Conservation (phyloP, 1,140 invertebrate genomes). For the Nasonia giraulti region DNA sequence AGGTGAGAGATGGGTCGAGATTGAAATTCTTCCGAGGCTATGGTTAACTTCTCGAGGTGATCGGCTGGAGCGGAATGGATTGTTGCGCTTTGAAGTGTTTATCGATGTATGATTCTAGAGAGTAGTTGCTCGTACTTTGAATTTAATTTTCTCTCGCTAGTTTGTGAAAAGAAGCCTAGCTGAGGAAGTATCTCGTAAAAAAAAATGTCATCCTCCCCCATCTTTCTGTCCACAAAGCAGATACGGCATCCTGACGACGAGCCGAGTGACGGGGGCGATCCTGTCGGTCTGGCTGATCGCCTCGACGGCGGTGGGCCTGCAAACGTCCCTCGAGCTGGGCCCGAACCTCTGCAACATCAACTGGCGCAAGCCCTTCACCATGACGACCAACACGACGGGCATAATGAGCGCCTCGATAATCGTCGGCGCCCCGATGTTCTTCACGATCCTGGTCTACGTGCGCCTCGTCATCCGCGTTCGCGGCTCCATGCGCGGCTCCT, state of each 20-base stretch:
- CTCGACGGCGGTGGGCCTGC: slow-evolving; percentile 73
- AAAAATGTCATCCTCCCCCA: too few species aligned
- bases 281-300: slow-evolving; percentile 75
- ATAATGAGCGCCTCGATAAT: slow-evolving; percentile 75
- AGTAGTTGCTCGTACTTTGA: too few species aligned
- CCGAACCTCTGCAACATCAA: slow-evolving; percentile 79
- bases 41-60: too few species aligned
- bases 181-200: too few species aligned
- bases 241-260: slow-evolving; percentile 71
- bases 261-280: slow-evolving; percentile 75
- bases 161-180: too few species aligned
- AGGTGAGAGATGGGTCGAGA: neutral
- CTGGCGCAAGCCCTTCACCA: slow-evolving; percentile 64
- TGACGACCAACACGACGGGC: slow-evolving; percentile 74
- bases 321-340: slow-evolving; percentile 75
- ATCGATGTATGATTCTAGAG: too few species aligned
- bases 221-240: slow-evolving; percentile 47
- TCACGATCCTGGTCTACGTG: slow-evolving; percentile 75
- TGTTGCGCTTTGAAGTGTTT: too few species aligned
- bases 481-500: slow-evolving; percentile 73
- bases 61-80: too few species aligned
- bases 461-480: slow-evolving; percentile 71
- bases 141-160: too few species aligned
- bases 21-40: too few species aligned
- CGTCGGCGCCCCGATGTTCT: slow-evolving; percentile 74